Evolutionary conservation across 2,113 vertebrate species (phyloP), one percentile per base, ranked within the genome.

Genomic region (Tauraco erythrolophus): DNA sequence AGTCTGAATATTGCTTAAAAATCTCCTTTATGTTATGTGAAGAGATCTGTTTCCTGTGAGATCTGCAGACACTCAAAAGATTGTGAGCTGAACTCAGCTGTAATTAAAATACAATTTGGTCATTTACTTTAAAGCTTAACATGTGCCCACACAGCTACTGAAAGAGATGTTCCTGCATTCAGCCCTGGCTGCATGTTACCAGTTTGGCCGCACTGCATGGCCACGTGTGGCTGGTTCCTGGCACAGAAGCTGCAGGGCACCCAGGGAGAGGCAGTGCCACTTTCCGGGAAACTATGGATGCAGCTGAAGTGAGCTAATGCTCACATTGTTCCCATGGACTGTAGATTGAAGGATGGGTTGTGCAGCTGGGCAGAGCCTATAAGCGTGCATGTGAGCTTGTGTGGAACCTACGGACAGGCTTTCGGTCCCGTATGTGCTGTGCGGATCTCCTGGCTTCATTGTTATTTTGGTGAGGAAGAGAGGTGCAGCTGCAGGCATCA

Each of bases 291-390:
- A 7, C 28, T 2, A 16, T 19, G 53, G 15, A 9, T 0, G 0
- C n/a, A 9, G 7, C 19, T 0, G 0, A 8, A 10, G 19, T 2
- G 14, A 21, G n/a, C 24, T 61, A 53, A 19, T 19, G 7, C 46
- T 53, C 9, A 2, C 3, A 1, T 46, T 4, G 0, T 62, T 60
- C 9, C n/a, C 13, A 0, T 1, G 9, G 27, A 8, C 1, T 1
- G 0, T 3, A 4, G 46, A 0, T 11, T 12, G 51, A 25, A 48
- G 56, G 30, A 8, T 48, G 71, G 6, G 11, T 21, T 58, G 25
- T 62, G 11, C 17, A 19, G 39, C 30, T 8, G 33, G n/a, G 37
- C 1, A 17, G 30, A 45, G 30, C 41, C 31, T 48, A 54, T 23
- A 14, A 60, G n/a, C 10, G 2, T 8, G 5, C 4, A 0, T 4